phyloP scores from a whole-genome alignment of 2,888 invertebrate genomes.

The Acleris laterana region DNA sequence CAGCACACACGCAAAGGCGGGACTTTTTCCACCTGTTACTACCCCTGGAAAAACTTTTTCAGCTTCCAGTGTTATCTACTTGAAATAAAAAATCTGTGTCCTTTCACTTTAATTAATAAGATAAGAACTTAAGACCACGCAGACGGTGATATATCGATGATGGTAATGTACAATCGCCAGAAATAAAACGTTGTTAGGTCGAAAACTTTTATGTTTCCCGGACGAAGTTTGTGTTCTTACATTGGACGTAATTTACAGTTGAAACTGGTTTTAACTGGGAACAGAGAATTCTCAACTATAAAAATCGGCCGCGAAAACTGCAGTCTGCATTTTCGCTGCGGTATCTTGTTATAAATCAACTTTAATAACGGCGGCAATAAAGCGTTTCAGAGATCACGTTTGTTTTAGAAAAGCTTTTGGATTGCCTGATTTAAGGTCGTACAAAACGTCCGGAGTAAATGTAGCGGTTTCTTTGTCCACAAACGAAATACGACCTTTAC shows the following conservation, averaged over 20 bases:
- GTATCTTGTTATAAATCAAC: constrained; percentile 36
- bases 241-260: constrained; percentile 50
- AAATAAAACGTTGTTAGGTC: constrained; percentile 9
- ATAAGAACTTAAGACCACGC: too few relatives aligned
- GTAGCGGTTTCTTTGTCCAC: too few relatives aligned
- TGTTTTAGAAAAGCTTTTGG: constrained; percentile 8
- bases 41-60: too few relatives aligned
- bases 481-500: too few relatives aligned
- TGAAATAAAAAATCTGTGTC: too few relatives aligned
- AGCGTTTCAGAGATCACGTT: constrained; percentile 33
- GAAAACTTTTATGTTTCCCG: constrained; percentile 38
- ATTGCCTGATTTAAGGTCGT: not conserved
- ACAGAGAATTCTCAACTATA: constrained; percentile 53
- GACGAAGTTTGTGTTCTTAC: constrained; percentile 21
- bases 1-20: too few relatives aligned
- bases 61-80: too few relatives aligned
- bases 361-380: constrained; percentile 34
- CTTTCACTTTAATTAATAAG: too few relatives aligned
- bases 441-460: too few relatives aligned
- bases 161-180: not conserved
- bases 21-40: too few relatives aligned
- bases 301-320: constrained; percentile 54
- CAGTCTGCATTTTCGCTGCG: constrained; percentile 56
- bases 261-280: constrained; percentile 43
- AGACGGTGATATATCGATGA: too few relatives aligned